Conservation (phyloP, 2,113 vertebrate genomes). For the Tonatia bakeri region DNA sequence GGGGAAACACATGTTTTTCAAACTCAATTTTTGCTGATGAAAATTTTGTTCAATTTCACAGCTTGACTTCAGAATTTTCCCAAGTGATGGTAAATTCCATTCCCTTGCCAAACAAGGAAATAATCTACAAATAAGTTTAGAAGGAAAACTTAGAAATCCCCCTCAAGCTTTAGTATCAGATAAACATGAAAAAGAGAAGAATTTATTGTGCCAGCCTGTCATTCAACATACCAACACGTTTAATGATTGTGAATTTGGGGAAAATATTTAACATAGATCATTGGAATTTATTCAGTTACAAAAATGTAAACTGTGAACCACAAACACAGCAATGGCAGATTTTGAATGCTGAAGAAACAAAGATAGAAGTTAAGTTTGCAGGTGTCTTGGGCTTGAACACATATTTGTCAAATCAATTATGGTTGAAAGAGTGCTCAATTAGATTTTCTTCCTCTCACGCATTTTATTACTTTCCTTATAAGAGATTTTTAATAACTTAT, state of each 20-base stretch:
- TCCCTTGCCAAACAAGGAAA: conserved; percentile 60
- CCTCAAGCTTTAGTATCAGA: conserved; percentile 47
- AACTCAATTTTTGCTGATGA: conserved; percentile 69
- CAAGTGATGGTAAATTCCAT: conserved; percentile 63
- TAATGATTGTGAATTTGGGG: conserved; percentile 9
- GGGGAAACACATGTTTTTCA: conserved; percentile 73
- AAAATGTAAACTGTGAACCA: neutral
- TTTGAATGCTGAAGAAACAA: neutral
- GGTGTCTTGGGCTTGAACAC: neutral
- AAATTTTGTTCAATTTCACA: conserved; percentile 71
- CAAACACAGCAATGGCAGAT: neutral
- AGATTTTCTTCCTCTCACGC: neutral
- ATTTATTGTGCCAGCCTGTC: neutral
- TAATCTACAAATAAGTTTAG: conserved; percentile 52
- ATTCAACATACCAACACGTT: conserved; percentile 3
- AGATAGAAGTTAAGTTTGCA: neutral
- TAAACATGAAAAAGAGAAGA: conserved; percentile 38
- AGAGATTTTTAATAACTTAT: neutral
- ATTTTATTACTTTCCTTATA: neutral
- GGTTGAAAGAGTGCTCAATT: neutral
- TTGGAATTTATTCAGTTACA: neutral
- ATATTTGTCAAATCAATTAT: neutral
- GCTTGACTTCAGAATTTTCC: conserved; percentile 69
- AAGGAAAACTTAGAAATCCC: conserved; percentile 38
- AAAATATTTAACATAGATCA: neutral